Evolutionary conservation across 2,888 invertebrate genomes (phyloP).

Genomic region (Cenopis cana): DNA sequence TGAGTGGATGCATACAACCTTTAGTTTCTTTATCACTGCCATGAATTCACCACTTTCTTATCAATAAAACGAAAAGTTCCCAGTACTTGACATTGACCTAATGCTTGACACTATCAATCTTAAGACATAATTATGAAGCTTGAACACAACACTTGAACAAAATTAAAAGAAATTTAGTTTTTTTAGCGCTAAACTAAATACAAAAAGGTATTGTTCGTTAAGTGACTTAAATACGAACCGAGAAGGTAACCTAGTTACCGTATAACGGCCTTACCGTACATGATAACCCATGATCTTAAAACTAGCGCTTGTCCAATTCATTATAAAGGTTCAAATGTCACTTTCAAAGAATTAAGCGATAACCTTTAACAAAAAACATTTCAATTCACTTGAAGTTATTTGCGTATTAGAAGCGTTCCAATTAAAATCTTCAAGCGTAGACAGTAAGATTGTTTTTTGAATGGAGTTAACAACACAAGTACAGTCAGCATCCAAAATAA

Average conservation of each 20-base stretch:
- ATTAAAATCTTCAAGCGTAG: background rate
- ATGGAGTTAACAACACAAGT: background rate
- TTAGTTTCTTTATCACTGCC: background rate
- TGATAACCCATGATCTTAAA: slow-evolving; percentile 17
- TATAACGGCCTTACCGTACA: slow-evolving; percentile 5
- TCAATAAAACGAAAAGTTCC: no score
- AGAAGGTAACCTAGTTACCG: slow-evolving; percentile 25
- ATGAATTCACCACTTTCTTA: no score
- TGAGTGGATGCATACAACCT: background rate
- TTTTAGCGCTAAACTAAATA: no score
- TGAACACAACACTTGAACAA: no score
- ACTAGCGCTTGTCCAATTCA: slow-evolving; percentile 16
- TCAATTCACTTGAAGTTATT: slow-evolving; percentile 14
- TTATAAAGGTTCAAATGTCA: slow-evolving; percentile 16
- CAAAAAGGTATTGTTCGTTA: background rate
- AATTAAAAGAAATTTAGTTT: no score
- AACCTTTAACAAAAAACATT: slow-evolving; percentile 14
- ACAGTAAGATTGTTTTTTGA: background rate
- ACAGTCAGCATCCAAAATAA: no score
- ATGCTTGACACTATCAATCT: no score
- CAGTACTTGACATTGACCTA: no score
- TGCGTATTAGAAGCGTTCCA: background rate
- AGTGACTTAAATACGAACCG: background rate
- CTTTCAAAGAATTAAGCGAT: slow-evolving; percentile 9
- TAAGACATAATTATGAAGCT: no score